These are phyloP conservation scores for Spisula subtruncata DNA, from an alignment of 2,888 invertebrate genomes.

Conservation along the genomic window DNA sequence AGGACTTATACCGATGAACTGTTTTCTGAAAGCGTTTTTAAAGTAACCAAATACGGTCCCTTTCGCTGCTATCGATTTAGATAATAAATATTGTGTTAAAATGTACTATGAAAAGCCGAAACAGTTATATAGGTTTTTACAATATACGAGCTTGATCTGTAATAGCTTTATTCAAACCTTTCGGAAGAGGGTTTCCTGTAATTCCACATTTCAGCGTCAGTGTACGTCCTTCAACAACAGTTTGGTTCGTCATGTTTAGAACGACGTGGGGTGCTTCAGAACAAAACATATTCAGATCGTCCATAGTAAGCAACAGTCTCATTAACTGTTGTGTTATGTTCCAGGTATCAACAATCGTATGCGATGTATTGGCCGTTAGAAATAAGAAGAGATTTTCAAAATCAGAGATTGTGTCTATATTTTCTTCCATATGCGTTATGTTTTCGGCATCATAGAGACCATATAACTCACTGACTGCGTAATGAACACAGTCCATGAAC, in stretches of 20 bases:
- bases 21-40: neutral
- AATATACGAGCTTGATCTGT: neutral
- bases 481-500: conserved; percentile 59
- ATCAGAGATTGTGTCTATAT: conserved; percentile 27
- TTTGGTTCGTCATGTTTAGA: conserved; percentile 22
- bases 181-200: conserved; percentile 51
- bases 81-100: neutral
- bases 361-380: conserved; percentile 45
- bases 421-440: conserved; percentile 43
- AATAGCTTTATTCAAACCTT: neutral
- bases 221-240: conserved; percentile 35
- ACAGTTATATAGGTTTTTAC: neutral
- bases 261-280: conserved; percentile 47
- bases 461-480: conserved; percentile 51
- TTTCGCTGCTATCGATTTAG: neutral
- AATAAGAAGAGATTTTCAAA: conserved; percentile 56
- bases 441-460: conserved; percentile 53
- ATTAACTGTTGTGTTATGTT: conserved; percentile 17
- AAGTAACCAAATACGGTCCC: neutral
- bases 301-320: conserved; percentile 14
- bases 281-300: conserved; percentile 54
- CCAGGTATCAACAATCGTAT: conserved; percentile 16
- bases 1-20: neutral
- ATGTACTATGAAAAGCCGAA: too few species aligned
- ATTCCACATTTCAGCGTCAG: conserved; percentile 45